phyloP scores from a whole-genome alignment of 2,888 invertebrate species.

The Piscicola geometra region DNA sequence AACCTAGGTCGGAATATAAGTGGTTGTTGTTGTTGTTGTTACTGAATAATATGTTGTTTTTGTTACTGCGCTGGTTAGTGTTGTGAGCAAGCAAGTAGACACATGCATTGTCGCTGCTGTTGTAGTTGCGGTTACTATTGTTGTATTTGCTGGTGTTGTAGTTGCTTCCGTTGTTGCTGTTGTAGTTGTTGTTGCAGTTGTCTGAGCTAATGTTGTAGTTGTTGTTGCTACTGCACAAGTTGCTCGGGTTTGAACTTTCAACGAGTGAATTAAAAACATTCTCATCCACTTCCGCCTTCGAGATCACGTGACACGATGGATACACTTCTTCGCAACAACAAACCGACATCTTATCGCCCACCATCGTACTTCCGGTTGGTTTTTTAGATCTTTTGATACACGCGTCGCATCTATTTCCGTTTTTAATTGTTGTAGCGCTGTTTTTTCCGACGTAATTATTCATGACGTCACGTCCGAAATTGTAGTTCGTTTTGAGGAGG shows the following conservation, averaged over 20 bases:
- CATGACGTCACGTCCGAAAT: neutral
- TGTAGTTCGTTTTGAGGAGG: neutral
- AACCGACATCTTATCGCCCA: neutral
- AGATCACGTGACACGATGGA: neutral
- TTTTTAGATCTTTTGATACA: neutral
- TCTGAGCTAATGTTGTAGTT: neutral
- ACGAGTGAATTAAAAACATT: neutral
- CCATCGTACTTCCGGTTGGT: neutral
- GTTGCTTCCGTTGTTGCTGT: neutral
- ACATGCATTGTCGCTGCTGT: neutral
- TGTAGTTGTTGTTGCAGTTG: neutral
- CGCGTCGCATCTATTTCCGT: neutral
- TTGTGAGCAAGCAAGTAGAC: neutral
- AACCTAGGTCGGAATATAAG: neutral
- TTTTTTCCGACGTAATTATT: neutral
- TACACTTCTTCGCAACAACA: neutral
- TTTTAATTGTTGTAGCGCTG: neutral
- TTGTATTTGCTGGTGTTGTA: neutral
- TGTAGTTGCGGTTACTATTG: neutral
- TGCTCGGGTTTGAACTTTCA: neutral
- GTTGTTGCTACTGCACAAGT: neutral
- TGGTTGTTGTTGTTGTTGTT: neutral
- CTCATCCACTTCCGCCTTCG: constrained; percentile 1
- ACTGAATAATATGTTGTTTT: neutral
- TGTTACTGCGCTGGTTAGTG: neutral